A percentile compares a stretch with the other conserved stretches of the same genome.
These are phyloP conservation scores for Heliconius hermathena DNA, from an alignment of 1,140 invertebrate genomes.

Conservation along the genomic window DNA sequence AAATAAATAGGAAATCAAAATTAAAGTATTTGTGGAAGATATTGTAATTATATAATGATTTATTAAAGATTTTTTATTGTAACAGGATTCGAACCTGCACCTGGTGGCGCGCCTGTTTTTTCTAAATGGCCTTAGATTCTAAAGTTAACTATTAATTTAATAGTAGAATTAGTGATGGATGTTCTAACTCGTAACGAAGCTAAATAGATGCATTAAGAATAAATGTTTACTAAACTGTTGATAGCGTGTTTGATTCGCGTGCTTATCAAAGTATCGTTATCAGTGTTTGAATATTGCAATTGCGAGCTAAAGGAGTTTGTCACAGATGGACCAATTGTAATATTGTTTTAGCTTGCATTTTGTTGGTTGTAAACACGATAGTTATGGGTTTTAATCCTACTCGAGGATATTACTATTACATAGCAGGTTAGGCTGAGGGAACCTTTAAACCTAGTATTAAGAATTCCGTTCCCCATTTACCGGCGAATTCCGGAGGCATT, in stretches of 20 bases:
- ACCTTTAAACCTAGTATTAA: too few relatives aligned
- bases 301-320: background rate
- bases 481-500: too few relatives aligned
- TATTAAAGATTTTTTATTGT: too few relatives aligned
- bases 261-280: background rate
- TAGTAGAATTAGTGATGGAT: background rate
- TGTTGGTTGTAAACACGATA: background rate
- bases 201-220: background rate
- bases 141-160: too few relatives aligned
- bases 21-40: too few relatives aligned
- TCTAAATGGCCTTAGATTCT: too few relatives aligned
- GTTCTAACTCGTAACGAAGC: background rate
- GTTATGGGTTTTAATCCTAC: background rate
- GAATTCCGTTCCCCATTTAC: too few relatives aligned
- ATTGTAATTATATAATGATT: too few relatives aligned
- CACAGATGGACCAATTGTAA: background rate
- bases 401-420: background rate
- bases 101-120: too few relatives aligned
- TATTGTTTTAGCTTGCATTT: background rate
- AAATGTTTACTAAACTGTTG: background rate
- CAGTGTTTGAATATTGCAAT: background rate
- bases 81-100: too few relatives aligned
- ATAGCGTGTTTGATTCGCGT: constrained; percentile 1
- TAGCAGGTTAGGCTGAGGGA: too few relatives aligned
- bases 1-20: too few relatives aligned